phyloP scores from a whole-genome alignment of 2,113 vertebrate species.

The Myanophis thanlyinensis region DNA sequence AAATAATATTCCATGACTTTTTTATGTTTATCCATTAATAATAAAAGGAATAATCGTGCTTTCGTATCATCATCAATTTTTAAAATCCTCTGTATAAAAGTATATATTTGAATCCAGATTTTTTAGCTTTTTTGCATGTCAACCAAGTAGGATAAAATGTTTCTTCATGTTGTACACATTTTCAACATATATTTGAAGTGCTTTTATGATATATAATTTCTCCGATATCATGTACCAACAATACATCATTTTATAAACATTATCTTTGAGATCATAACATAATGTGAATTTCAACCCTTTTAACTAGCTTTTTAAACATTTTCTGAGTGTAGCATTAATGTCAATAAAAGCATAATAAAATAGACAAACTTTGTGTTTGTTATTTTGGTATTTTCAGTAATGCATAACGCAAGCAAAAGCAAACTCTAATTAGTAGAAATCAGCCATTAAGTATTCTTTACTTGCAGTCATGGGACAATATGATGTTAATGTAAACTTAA shows the following conservation, averaged over 20 bases:
- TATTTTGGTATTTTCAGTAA: slow-evolving; percentile 17
- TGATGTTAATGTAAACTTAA: not conserved
- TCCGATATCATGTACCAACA: not conserved
- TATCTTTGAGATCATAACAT: not conserved
- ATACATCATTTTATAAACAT: not conserved
- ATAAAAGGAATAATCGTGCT: not conserved
- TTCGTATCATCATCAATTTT: not conserved
- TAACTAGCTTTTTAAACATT: not conserved
- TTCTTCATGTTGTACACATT: not conserved
- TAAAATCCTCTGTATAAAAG: not conserved
- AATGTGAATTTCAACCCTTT: not conserved
- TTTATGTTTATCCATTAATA: not conserved
- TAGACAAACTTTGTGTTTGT: not conserved
- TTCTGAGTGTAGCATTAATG: slow-evolving; percentile 17
- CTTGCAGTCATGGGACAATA: not conserved
- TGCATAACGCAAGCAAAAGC: slow-evolving; percentile 16
- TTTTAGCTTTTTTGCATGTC: not conserved
- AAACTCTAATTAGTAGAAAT: not conserved
- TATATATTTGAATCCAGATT: not conserved
- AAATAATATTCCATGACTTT: not conserved
- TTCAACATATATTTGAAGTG: not conserved
- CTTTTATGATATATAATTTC: not conserved
- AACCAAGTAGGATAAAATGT: not conserved
- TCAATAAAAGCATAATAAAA: slow-evolving; percentile 44
- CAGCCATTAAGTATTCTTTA: not conserved